These are phyloP conservation scores for Gasterosteus nipponicus DNA, from an alignment of 2,113 vertebrate genomes.

Conservation along the genomic window DNA sequence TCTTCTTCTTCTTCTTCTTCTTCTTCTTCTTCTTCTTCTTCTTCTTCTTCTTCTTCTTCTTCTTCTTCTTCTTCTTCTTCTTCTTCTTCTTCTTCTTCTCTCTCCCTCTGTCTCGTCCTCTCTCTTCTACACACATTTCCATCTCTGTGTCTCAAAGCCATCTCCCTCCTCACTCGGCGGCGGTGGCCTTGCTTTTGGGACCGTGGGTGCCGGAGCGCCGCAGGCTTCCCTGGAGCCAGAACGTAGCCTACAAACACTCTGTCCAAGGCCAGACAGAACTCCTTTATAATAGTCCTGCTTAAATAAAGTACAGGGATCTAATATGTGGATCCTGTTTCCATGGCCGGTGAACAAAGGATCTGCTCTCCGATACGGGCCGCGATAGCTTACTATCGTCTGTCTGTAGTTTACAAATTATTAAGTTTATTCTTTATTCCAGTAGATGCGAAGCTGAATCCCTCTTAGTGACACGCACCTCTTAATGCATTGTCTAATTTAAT, in stretches of 20 bases:
- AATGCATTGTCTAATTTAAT: constrained; percentile 33
- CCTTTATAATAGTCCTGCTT: constrained; percentile 70
- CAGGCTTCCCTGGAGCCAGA: constrained; percentile 79
- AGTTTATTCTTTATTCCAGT: not conserved
- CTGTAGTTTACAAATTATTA: constrained; percentile 3
- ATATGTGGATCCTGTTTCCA: constrained; percentile 53
- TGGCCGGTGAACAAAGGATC: constrained; percentile 28
- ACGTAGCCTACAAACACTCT: constrained; percentile 76
- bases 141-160: constrained; percentile 68
- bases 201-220: constrained; percentile 71
- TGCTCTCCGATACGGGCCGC: constrained; percentile 24
- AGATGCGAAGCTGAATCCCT: constrained; percentile 6
- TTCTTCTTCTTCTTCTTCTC: constrained; percentile 27
- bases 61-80: constrained; percentile 4
- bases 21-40: constrained; percentile 12
- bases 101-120: constrained; percentile 9
- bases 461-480: constrained; percentile 1
- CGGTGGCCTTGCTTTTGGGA: constrained; percentile 73
- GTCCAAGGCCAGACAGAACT: constrained; percentile 68
- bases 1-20: constrained; percentile 14
- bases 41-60: constrained; percentile 12
- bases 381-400: not conserved
- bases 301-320: constrained; percentile 66
- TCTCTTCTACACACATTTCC: constrained; percentile 51
- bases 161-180: constrained; percentile 69